These are phyloP conservation scores for Drosophila villosipedis DNA, from an alignment of 2,888 invertebrate genomes.

Conservation along the genomic window DNA sequence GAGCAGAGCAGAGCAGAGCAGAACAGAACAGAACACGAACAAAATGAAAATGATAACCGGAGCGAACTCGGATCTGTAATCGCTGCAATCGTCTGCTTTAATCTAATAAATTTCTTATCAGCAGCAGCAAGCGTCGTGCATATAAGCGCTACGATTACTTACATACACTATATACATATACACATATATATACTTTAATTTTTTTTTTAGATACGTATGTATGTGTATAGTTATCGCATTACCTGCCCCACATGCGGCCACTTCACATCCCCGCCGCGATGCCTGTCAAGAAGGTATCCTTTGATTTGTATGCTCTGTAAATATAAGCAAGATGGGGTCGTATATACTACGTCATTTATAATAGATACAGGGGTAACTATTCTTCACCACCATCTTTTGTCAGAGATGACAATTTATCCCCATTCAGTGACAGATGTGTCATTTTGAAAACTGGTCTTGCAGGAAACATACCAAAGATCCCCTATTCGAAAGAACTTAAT, in stretches of 20 bases:
- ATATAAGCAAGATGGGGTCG: not conserved
- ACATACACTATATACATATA: slow-evolving; percentile 4
- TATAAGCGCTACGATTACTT: slow-evolving; percentile 18
- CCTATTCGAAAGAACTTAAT: not conserved
- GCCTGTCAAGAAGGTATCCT: slow-evolving; percentile 46
- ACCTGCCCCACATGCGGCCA: slow-evolving; percentile 53
- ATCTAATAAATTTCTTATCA: slow-evolving; percentile 82
- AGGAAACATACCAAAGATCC: no score
- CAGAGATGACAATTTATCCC: not conserved
- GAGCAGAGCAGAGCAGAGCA: slow-evolving; percentile 23
- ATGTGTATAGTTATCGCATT: slow-evolving; percentile 45
- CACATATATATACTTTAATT: slow-evolving; percentile 8
- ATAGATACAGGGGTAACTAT: not conserved
- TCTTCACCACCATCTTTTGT: not conserved
- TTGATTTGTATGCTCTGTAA: slow-evolving; percentile 16
- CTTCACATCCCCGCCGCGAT: slow-evolving; percentile 36
- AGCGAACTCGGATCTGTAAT: slow-evolving; percentile 59
- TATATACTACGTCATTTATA: not conserved
- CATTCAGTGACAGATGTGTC: not conserved
- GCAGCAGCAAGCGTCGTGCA: slow-evolving; percentile 44
- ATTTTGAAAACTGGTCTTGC: not conserved
- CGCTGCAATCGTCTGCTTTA: slow-evolving; percentile 74
- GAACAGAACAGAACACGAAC: slow-evolving; percentile 4
- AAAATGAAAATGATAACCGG: slow-evolving; percentile 17
- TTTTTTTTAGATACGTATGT: slow-evolving; percentile 9